Evolutionary conservation across 2,888 invertebrate genomes (phyloP), one percentile per base, ranked within the genome.

Genomic region (Ametastegia equiseti): DNA sequence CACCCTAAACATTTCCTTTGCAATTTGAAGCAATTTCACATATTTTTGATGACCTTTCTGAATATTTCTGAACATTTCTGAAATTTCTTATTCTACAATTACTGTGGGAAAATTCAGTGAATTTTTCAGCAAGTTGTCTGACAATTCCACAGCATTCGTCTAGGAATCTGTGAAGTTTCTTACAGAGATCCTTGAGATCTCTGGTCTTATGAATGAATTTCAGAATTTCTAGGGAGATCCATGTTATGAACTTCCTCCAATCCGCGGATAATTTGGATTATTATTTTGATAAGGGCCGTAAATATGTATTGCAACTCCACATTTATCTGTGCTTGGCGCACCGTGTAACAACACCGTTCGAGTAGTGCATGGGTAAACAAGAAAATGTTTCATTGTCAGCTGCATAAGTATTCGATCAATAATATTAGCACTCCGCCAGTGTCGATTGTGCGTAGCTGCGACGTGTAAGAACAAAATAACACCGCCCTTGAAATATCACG

Each of bases 371-470:
- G 11, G 27, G 45, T 23, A 27, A 13, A 45, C 45, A 39, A 69
- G 23, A 23, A 69, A 45, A n/a, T 7, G 45, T 42, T 69, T 5
- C 15, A 45, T 69, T 69, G 7, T 19, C 0, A 69, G 69, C 4
- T 7, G 9, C 69, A 69, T 47, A 47, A 6, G 47, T 69, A 19
- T 45, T 42, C 23, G 4, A 69, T 23, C 45, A 50, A 50, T 73
- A 47, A 73, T 50, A 47, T 50, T n/a, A 73, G 77, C 57, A 42
- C 36, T 77, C 19, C 36, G 57, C 11, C 57, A 23, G 75, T 77
- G 75, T 77, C 36, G 15, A 50, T 54, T 47, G 30, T 47, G 47
- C 47, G 27, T 73, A 39, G 45, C 73, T 30, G 39, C 27, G 47
- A 36, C 73, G 13, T 73, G 15, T 15, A 47, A 73, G 13, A 13